Conservation (phyloP, 2,888 invertebrate species). For the Acronicta leporina region DNA sequence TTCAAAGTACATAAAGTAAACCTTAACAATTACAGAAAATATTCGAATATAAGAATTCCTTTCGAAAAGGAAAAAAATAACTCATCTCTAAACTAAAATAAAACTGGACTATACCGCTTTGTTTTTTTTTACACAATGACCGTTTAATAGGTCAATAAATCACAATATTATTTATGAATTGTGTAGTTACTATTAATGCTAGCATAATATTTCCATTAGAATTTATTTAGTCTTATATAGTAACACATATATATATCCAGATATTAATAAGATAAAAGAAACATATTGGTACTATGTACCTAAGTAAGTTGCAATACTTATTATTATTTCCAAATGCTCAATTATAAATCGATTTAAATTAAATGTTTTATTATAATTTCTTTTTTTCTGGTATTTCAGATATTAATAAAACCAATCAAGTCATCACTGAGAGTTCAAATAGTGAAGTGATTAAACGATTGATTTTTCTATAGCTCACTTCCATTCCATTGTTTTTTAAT, state of each 20-base stretch:
- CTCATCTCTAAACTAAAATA: slow-evolving; percentile 7
- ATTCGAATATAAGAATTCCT: background rate
- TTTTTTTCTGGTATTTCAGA: no score
- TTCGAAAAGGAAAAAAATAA: slow-evolving; percentile 13
- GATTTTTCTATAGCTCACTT: background rate
- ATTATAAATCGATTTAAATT: background rate
- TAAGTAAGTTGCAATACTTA: no score
- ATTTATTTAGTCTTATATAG: slow-evolving; percentile 46
- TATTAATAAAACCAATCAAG: no score
- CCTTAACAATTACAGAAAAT: no score
- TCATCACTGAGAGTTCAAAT: no score
- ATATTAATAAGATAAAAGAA: slow-evolving; percentile 31
- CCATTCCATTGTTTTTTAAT: background rate
- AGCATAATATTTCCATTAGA: slow-evolving; percentile 45
- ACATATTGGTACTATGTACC: slow-evolving; percentile 35
- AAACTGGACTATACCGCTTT: slow-evolving; percentile 23
- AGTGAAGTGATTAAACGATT: background rate
- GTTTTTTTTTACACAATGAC: slow-evolving; percentile 33
- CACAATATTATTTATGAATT: slow-evolving; percentile 50
- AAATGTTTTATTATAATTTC: no score
- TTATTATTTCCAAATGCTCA: no score
- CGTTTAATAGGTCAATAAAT: slow-evolving; percentile 44
- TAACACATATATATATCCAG: no score
- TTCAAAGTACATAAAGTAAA: no score
- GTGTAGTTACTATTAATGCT: slow-evolving; percentile 49